Evolutionary conservation across 2,797 vertebrate species (phyloP).

Genomic region (Danio aesculapii): DNA sequence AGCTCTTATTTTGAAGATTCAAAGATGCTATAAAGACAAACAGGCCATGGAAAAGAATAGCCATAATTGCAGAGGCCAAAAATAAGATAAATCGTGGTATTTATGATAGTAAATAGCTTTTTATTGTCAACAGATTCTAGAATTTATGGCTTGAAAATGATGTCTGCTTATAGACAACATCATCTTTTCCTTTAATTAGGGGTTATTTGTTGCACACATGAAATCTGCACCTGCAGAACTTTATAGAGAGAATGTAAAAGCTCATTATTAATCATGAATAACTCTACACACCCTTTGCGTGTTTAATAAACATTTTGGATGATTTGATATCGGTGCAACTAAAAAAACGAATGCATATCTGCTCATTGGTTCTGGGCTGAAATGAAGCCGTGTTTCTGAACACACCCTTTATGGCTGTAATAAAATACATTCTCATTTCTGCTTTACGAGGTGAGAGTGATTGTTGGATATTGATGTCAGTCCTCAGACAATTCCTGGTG

Average conservation of each 20-base stretch:
- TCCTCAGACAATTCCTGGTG: not conserved
- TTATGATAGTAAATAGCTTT: not conserved
- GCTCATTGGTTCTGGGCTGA: not conserved
- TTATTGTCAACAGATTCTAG: not conserved
- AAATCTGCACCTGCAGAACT: not conserved
- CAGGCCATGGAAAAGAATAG: slow-evolving; percentile 13
- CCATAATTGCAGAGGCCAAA: slow-evolving; percentile 11
- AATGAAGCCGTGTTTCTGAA: not conserved
- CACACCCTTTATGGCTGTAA: not conserved
- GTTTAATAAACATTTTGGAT: not conserved
- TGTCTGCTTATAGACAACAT: not conserved
- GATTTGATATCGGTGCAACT: not conserved
- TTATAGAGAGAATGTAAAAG: not conserved
- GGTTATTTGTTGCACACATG: not conserved
- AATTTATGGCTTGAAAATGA: not conserved
- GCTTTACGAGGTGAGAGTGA: slow-evolving; percentile 39
- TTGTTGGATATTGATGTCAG: slow-evolving; percentile 29
- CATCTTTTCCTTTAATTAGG: not conserved
- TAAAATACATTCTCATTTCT: slow-evolving; percentile 27
- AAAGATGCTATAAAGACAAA: slow-evolving; percentile 18
- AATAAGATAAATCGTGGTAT: not conserved
- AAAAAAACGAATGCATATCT: not conserved
- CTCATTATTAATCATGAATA: not conserved
- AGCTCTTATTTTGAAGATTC: slow-evolving; percentile 13
- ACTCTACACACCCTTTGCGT: not conserved